Conservation (phyloP, 53 echinoderm and acorn worm species). For the Crossaster papposus region DNA sequence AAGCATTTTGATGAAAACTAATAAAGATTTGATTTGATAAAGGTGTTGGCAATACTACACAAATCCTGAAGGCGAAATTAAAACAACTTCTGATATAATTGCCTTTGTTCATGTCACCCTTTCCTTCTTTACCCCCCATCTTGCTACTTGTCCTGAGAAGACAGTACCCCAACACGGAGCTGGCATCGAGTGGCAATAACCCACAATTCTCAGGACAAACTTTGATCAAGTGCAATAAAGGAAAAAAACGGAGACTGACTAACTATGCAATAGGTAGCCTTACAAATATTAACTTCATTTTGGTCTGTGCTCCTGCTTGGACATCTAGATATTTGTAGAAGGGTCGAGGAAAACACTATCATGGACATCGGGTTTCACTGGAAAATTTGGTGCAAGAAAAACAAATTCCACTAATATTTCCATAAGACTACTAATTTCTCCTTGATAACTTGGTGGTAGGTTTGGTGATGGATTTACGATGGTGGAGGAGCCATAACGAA, state of each 20-base stretch:
- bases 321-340: background rate
- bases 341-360: background rate
- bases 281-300: slow-evolving; percentile 24
- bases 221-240: slow-evolving; percentile 62
- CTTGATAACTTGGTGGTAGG: slow-evolving; percentile 15
- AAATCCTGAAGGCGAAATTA: background rate
- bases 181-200: slow-evolving; percentile 69
- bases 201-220: slow-evolving; percentile 33
- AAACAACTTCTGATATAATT: background rate
- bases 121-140: slow-evolving; percentile 18
- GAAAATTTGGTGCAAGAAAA: background rate
- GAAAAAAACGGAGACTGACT: slow-evolving; percentile 48
- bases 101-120: slow-evolving; percentile 11
- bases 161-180: slow-evolving; percentile 46
- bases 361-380: background rate
- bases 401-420: background rate
- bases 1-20: background rate
- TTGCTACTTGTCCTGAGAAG: slow-evolving; percentile 3
- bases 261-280: slow-evolving; percentile 93
- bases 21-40: background rate
- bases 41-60: background rate
- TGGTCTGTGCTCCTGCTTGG: background rate
- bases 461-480: slow-evolving; percentile 20
- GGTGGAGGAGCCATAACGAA: slow-evolving; percentile 27
- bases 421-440: background rate